Conservation (phyloP, 1,140 invertebrate genomes). For the Mycetomoellerius zeteki region DNA sequence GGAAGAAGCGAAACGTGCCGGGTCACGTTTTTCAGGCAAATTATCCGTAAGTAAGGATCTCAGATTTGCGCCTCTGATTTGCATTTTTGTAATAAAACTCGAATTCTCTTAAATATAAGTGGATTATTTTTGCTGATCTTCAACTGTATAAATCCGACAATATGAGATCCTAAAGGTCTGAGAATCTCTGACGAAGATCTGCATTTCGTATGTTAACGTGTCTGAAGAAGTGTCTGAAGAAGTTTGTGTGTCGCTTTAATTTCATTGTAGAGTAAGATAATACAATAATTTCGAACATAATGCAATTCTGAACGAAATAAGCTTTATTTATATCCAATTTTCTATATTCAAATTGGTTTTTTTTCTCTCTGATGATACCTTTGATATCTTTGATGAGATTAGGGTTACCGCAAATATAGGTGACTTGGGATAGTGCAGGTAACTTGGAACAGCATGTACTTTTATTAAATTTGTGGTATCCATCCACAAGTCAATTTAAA, state of each 20-base stretch:
- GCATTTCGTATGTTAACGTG: background rate
- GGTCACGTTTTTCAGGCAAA: background rate
- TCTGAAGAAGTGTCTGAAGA: background rate
- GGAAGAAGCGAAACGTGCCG: background rate
- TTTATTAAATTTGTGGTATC: no score
- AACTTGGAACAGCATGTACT: no score
- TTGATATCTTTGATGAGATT: no score
- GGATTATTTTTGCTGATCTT: background rate
- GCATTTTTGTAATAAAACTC: background rate
- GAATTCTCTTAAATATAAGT: background rate
- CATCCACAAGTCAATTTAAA: no score
- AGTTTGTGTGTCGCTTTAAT: conserved; percentile 1
- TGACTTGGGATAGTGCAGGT: no score
- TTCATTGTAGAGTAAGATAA: background rate
- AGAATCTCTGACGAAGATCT: no score
- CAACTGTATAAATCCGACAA: background rate
- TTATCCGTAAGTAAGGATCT: background rate
- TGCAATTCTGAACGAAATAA: no score
- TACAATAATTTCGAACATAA: no score
- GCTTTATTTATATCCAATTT: no score
- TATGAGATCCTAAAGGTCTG: background rate
- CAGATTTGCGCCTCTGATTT: background rate
- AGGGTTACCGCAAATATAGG: no score
- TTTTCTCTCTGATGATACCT: no score
- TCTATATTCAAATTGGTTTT: no score